A percentile compares a stretch with the other conserved stretches of the same genome.
Evolutionary conservation across 2,113 vertebrate genomes (phyloP).

Genomic region (Narcine bancroftii): DNA sequence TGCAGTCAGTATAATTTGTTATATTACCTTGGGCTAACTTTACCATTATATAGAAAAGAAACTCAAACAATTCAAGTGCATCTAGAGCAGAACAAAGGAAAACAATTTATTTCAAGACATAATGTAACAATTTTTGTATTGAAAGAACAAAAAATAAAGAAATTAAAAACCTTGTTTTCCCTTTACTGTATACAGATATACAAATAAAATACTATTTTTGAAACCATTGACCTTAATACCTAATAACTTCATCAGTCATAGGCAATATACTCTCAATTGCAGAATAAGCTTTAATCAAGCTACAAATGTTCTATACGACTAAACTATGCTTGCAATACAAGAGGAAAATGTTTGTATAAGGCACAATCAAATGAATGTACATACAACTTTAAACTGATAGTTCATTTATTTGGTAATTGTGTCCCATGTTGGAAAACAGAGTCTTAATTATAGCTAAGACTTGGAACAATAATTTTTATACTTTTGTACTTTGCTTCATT

Average conservation of each 20-base stretch:
- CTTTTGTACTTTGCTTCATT: no score
- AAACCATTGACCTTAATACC: background rate
- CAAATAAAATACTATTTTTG: background rate
- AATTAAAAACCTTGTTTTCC: background rate
- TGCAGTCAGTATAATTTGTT: constrained; percentile 8
- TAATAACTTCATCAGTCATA: background rate
- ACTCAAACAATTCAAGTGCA: constrained; percentile 1
- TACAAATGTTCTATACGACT: background rate
- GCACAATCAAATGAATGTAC: background rate
- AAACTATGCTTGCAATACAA: background rate
- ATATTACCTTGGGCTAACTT: constrained; percentile 1
- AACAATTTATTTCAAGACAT: background rate
- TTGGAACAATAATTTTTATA: background rate
- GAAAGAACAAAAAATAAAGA: background rate
- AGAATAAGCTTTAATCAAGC: background rate
- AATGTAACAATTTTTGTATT: background rate
- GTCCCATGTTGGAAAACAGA: background rate
- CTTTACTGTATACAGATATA: background rate
- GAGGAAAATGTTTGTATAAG: background rate
- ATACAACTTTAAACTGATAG: background rate
- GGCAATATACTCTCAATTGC: background rate
- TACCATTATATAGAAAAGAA: background rate
- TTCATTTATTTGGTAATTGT: background rate
- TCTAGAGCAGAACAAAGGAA: background rate
- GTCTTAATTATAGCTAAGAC: background rate